Evolutionary conservation across 1,140 invertebrate genomes (phyloP).

Genomic region (Coptotermes formosanus): DNA sequence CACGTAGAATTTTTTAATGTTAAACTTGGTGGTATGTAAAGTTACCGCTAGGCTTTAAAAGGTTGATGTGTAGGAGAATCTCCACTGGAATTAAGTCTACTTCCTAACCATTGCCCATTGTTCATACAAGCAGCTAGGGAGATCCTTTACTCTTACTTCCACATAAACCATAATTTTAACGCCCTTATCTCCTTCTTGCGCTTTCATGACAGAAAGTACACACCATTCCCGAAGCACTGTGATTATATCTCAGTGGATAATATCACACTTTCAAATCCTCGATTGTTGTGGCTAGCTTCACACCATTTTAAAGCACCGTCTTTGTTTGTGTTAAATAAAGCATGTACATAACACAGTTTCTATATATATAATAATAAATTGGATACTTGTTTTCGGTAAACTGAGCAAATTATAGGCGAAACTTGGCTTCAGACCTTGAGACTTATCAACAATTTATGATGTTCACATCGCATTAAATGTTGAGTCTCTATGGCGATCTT

Average conservation of each 20-base stretch:
- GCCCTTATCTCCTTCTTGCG: neutral
- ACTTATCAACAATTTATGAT: constrained; percentile 2
- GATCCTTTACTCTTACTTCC: too few relatives aligned
- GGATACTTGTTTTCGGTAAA: neutral
- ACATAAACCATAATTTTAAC: too few relatives aligned
- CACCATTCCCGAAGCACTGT: neutral
- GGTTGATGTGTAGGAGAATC: too few relatives aligned
- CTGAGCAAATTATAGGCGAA: neutral
- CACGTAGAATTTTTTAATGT: too few relatives aligned
- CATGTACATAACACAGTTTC: neutral
- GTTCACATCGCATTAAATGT: neutral
- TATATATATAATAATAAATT: neutral
- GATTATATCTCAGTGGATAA: neutral
- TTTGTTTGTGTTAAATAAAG: neutral
- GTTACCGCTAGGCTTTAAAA: too few relatives aligned
- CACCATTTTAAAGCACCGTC: neutral
- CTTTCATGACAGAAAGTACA: neutral
- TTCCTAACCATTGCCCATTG: too few relatives aligned
- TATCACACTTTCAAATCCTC: constrained; percentile 6
- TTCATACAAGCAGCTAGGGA: too few relatives aligned
- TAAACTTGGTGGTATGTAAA: too few relatives aligned
- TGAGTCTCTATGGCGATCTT: neutral
- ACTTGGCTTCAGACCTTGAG: neutral
- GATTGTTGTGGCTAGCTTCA: neutral
- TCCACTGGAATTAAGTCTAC: too few relatives aligned